phyloP scores from a whole-genome alignment of 2,797 vertebrate species.

The Podarcis siculus region DNA sequence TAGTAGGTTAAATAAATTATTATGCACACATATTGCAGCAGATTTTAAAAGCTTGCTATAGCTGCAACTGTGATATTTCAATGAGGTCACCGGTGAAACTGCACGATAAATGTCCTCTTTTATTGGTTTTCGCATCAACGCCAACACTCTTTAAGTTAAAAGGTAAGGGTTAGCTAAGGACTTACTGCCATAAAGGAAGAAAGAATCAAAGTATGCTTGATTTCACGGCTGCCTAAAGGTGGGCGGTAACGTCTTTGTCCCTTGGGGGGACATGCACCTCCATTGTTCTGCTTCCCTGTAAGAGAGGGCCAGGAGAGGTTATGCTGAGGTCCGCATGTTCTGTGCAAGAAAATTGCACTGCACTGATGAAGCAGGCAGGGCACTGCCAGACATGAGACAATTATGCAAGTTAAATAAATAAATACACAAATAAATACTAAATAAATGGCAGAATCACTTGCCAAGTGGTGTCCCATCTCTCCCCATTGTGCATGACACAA shows the following conservation, averaged over 20 bases:
- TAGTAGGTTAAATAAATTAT: not conserved
- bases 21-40: not conserved
- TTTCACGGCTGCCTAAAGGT: not conserved
- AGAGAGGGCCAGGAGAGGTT: not conserved
- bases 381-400: not conserved
- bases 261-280: not conserved
- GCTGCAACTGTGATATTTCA: not conserved
- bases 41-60: not conserved
- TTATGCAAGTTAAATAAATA: not conserved
- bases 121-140: not conserved
- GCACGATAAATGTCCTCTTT: not conserved
- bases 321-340: not conserved
- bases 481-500: not conserved
- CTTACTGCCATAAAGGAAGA: not conserved
- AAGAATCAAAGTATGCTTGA: not conserved
- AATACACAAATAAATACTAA: conserved; percentile 22
- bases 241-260: not conserved
- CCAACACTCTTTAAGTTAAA: not conserved
- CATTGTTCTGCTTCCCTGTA: not conserved
- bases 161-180: not conserved
- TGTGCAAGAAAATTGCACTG: not conserved
- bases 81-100: not conserved
- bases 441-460: not conserved
- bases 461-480: not conserved
- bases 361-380: not conserved